Percentiles rank a stretch among this genome's conserved stretches.
These are phyloP conservation scores for Pelmatolapia mariae DNA, from an alignment of 2,113 vertebrate genomes.

Conservation along the genomic window DNA sequence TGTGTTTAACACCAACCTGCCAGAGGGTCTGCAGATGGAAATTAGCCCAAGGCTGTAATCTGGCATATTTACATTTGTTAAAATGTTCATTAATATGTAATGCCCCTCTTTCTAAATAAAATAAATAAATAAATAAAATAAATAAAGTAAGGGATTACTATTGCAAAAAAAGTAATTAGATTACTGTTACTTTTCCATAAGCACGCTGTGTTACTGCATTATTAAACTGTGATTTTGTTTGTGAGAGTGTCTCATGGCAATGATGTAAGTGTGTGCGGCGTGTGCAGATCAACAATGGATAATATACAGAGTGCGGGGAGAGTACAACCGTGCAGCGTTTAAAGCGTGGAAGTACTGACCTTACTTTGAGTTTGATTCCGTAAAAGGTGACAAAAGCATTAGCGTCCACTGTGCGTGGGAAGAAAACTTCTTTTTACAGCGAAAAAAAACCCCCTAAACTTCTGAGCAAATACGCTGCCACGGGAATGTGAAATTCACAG, in stretches of 20 bases:
- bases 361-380: accelerated
- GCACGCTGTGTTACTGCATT: neutral
- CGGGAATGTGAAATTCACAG: neutral
- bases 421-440: neutral
- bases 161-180: neutral
- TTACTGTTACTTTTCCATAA: neutral
- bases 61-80: accelerated
- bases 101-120: accelerated
- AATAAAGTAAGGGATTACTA: neutral
- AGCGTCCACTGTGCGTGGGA: accelerated
- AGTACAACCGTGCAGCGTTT: neutral
- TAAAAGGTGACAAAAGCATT: neutral
- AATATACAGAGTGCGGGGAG: accelerated
- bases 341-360: accelerated
- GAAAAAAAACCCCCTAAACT: neutral
- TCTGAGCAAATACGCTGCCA: accelerated
- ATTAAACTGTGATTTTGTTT: neutral
- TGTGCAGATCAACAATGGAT: neutral
- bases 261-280: neutral
- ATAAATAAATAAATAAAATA: neutral
- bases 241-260: neutral
- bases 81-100: neutral
- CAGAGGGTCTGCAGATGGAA: neutral
- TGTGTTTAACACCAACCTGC: neutral
- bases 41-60: accelerated